phyloP scores from a whole-genome alignment of 2,113 vertebrate species.

The Kobus ellipsiprymnus region DNA sequence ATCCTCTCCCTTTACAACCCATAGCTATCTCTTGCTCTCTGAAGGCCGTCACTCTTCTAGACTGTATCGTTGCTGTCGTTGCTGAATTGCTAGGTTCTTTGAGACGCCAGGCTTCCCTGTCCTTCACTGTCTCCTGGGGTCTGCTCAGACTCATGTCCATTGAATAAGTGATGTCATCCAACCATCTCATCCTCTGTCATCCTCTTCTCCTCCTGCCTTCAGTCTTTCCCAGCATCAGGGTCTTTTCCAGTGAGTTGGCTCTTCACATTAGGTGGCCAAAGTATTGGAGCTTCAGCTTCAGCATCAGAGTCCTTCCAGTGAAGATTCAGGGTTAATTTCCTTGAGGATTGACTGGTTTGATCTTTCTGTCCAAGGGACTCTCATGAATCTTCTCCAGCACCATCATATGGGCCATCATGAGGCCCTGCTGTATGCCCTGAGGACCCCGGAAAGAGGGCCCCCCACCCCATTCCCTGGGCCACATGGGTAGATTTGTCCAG shows the following conservation, averaged over 20 bases:
- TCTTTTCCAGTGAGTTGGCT: background rate
- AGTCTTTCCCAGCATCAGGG: background rate
- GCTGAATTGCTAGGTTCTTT: background rate
- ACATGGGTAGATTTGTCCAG: fast-evolving
- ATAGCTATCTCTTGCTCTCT: background rate
- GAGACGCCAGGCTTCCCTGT: background rate
- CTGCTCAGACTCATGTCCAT: background rate
- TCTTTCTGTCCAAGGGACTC: background rate
- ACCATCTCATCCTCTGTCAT: background rate
- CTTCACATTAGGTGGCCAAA: background rate
- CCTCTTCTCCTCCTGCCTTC: background rate
- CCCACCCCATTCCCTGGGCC: background rate
- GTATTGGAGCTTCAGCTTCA: background rate
- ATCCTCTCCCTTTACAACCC: background rate
- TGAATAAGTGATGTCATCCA: background rate
- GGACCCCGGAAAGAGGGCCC: background rate
- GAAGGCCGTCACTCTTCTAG: background rate
- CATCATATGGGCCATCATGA: background rate
- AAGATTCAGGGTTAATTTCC: background rate
- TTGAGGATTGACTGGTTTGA: background rate
- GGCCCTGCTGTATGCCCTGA: fast-evolving
- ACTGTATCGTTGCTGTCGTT: background rate
- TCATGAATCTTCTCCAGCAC: background rate
- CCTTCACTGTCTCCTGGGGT: background rate
- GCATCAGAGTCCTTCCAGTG: background rate